phyloP scores from a whole-genome alignment of 2,113 vertebrate genomes.

The Cryptomyrus ogoouensis region DNA sequence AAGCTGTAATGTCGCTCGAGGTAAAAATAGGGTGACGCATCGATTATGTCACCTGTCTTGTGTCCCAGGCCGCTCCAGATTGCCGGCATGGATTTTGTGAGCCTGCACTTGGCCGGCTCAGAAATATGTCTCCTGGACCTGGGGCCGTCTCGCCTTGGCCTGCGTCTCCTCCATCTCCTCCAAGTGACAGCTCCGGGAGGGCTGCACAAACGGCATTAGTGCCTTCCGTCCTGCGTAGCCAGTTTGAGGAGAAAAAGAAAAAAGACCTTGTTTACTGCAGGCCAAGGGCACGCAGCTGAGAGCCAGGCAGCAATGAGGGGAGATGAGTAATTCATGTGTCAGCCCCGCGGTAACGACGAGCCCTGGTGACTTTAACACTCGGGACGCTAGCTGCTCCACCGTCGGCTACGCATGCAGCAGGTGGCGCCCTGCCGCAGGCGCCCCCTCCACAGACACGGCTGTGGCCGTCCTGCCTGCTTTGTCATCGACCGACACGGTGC shows the following conservation, averaged over 20 bases:
- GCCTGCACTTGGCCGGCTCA: not conserved
- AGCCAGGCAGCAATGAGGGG: not conserved
- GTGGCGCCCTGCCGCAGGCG: too few species aligned
- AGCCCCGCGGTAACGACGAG: not conserved
- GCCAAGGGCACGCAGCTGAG: not conserved
- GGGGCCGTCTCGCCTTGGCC: not conserved
- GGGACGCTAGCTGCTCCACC: not conserved
- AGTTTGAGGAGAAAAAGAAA: not conserved
- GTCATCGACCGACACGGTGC: not conserved
- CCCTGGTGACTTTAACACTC: not conserved
- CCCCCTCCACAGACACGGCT: not conserved
- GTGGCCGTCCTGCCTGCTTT: not conserved
- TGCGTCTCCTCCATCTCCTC: not conserved
- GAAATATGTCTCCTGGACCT: too few species aligned
- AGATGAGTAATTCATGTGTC: not conserved
- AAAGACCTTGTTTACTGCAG: slow-evolving; percentile 1
- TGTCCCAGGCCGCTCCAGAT: not conserved
- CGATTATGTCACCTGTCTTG: not conserved
- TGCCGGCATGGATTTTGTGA: not conserved
- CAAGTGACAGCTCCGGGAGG: too few species aligned
- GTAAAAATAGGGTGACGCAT: not conserved
- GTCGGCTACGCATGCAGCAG: not conserved
- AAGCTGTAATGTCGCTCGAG: too few species aligned
- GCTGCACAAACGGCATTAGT: not conserved
- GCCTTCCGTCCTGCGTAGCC: not conserved